phyloP scores from a whole-genome alignment of 2,113 vertebrate species.

The Elephas maximus region DNA sequence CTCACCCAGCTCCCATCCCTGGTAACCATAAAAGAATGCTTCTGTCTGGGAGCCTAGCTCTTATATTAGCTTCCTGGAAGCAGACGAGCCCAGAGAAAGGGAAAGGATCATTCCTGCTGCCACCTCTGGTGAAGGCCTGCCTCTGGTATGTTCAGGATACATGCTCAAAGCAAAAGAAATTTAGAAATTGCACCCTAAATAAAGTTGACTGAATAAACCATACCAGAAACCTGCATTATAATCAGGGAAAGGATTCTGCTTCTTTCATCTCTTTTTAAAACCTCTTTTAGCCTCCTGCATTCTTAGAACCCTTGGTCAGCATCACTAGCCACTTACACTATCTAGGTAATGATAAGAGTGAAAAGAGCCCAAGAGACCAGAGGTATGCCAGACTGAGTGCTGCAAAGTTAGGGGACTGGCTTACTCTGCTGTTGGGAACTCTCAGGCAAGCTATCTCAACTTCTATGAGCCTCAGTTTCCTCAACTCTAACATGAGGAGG shows the following conservation, averaged over 20 bases:
- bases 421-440: background rate
- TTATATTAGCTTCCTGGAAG: slow-evolving; percentile 56
- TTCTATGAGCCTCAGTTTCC: background rate
- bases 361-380: slow-evolving; percentile 29
- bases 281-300: background rate
- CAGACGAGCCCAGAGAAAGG: background rate
- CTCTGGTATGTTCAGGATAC: background rate
- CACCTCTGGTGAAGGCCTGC: background rate
- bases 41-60: background rate
- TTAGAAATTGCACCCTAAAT: slow-evolving; percentile 25
- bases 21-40: no score
- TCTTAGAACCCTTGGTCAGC: slow-evolving; percentile 68
- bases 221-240: background rate
- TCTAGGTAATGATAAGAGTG: slow-evolving; percentile 60
- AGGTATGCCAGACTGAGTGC: background rate
- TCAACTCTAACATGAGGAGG: background rate
- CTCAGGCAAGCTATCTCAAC: background rate
- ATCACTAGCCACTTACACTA: slow-evolving; percentile 23
- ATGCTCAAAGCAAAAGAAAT: background rate
- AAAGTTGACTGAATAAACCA: background rate
- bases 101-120: background rate
- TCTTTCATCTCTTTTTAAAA: slow-evolving; percentile 64
- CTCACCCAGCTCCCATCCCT: no score
- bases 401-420: background rate
- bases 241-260: slow-evolving; percentile 55